These are phyloP conservation scores for Crocodylus rhombifer DNA, from an alignment of 2,797 vertebrate species.

Conservation along the genomic window DNA sequence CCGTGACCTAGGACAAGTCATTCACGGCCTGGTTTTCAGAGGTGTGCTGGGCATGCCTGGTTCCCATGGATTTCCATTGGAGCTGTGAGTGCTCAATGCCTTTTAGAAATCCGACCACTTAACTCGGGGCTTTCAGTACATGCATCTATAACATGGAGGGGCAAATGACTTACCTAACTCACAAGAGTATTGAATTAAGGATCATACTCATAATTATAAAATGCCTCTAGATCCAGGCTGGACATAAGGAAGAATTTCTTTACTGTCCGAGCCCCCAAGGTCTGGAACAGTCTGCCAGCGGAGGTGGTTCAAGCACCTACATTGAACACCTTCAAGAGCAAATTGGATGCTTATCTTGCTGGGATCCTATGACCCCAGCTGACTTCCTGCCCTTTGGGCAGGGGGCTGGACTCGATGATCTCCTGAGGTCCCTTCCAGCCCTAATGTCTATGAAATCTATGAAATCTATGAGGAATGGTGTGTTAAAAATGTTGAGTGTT, in stretches of 20 bases:
- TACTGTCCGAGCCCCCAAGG: no score
- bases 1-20: accelerated
- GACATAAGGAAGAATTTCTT: no score
- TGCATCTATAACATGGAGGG: neutral
- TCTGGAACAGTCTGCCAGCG: no score
- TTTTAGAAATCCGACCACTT: neutral
- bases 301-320: no score
- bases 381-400: no score
- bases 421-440: no score
- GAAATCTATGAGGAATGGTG: neutral
- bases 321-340: no score
- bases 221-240: neutral
- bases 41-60: accelerated
- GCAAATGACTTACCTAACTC: neutral
- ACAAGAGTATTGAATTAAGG: neutral
- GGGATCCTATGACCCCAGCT: no score
- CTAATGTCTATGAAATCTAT: no score
- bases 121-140: neutral
- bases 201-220: neutral
- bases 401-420: no score
- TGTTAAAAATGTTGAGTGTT: accelerated
- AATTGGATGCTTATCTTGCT: no score
- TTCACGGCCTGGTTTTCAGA: neutral
- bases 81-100: accelerated
- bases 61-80: neutral